These are phyloP conservation scores for Danio choprae DNA, from an alignment of 2,797 vertebrate genomes.

Conservation along the genomic window DNA sequence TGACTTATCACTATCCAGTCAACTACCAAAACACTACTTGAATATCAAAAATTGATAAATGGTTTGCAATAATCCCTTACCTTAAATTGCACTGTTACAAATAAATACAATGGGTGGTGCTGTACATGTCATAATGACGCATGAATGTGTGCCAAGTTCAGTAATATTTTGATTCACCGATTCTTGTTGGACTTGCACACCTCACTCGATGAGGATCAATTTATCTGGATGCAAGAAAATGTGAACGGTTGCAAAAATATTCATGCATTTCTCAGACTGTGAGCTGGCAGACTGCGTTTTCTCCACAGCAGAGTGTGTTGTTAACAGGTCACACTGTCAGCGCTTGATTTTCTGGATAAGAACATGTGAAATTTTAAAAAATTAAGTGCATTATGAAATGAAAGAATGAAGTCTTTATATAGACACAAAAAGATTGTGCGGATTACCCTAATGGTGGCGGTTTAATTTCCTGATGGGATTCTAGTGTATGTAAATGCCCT, in stretches of 20 bases:
- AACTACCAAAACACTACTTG: background rate
- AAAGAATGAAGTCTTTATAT: background rate
- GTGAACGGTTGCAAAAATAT: background rate
- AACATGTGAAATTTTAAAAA: background rate
- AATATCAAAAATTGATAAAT: background rate
- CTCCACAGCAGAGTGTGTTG: background rate
- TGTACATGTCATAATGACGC: background rate
- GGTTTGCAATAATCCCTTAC: background rate
- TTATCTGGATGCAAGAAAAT: too few species aligned
- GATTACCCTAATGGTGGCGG: background rate
- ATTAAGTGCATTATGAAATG: too few species aligned
- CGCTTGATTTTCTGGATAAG: background rate
- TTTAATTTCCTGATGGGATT: constrained; percentile 10
- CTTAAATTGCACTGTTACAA: background rate
- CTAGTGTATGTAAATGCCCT: background rate
- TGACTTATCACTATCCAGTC: background rate
- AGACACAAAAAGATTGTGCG: background rate
- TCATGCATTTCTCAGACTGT: background rate
- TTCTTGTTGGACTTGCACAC: background rate
- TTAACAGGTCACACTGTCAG: background rate
- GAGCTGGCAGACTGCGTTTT: background rate
- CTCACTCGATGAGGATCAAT: background rate
- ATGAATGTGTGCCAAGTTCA: too few species aligned
- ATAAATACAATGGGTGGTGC: background rate
- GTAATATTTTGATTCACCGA: background rate